Conservation (phyloP, 1,140 invertebrate species). For the Anoplolepis gracilipes region DNA sequence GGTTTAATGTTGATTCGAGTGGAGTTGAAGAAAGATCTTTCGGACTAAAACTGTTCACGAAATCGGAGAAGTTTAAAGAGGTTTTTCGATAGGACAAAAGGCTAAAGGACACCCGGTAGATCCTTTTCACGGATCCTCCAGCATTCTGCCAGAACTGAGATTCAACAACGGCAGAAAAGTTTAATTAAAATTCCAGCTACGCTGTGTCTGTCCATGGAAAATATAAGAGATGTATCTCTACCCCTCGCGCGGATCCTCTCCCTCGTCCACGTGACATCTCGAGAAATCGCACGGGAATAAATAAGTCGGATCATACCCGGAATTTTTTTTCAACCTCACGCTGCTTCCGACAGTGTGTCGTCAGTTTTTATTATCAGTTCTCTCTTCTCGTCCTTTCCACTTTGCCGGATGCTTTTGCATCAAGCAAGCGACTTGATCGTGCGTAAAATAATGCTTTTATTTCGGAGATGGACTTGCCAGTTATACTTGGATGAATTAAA, state of each 20-base stretch:
- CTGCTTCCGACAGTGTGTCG: constrained; percentile 58
- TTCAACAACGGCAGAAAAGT: constrained; percentile 71
- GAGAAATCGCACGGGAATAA: constrained; percentile 70
- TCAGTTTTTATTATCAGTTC: constrained; percentile 38
- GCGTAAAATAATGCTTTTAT: constrained; percentile 52
- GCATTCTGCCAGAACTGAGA: constrained; percentile 59
- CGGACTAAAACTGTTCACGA: background rate
- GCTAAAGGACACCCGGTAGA: constrained; percentile 54
- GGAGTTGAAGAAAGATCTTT: background rate
- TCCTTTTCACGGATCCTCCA: constrained; percentile 55
- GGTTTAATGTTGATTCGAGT: background rate
- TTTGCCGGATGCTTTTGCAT: constrained; percentile 54
- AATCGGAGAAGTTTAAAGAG: constrained; percentile 8
- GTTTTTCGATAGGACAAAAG: background rate
- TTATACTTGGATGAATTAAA: constrained; percentile 21
- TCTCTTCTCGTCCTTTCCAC: background rate
- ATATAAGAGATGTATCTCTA: constrained; percentile 49
- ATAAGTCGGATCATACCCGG: constrained; percentile 65
- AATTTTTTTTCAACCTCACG: constrained; percentile 63
- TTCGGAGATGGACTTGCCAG: constrained; percentile 17
- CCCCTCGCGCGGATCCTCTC: background rate
- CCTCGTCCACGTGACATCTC: constrained; percentile 58
- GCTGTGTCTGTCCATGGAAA: constrained; percentile 66
- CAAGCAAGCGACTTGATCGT: constrained; percentile 59
- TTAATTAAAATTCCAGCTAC: constrained; percentile 79